phyloP scores from a whole-genome alignment of 1,140 invertebrate genomes.

The Lucilia sericata region DNA sequence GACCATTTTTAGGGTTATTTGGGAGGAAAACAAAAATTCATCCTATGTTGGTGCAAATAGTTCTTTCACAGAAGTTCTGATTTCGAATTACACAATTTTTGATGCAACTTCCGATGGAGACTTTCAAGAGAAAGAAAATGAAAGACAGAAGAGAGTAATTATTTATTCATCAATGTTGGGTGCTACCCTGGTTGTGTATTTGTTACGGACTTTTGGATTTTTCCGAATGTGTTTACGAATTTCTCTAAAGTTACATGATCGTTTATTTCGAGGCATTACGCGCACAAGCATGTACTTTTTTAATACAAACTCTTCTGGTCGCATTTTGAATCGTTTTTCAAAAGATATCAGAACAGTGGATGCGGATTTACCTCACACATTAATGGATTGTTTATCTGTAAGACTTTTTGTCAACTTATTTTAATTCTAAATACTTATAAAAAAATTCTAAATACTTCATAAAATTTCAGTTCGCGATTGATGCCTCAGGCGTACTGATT shows the following conservation, averaged over 20 bases:
- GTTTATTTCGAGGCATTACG: slow-evolving; percentile 85
- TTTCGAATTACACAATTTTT: not conserved
- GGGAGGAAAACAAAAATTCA: slow-evolving; percentile 60
- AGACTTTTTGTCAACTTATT: too few species aligned
- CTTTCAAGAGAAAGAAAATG: slow-evolving; percentile 39
- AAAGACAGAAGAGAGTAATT: slow-evolving; percentile 57
- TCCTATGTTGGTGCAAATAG: slow-evolving; percentile 39
- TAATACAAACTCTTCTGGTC: slow-evolving; percentile 85
- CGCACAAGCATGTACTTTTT: slow-evolving; percentile 90
- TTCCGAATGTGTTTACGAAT: slow-evolving; percentile 84
- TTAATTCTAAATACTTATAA: too few species aligned
- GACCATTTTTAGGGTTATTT: slow-evolving; percentile 58
- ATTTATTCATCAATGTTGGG: slow-evolving; percentile 60
- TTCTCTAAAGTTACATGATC: slow-evolving; percentile 84
- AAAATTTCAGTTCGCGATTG: slow-evolving; percentile 72
- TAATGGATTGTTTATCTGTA: slow-evolving; percentile 80
- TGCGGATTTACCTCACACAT: slow-evolving; percentile 80
- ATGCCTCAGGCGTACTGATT: slow-evolving; percentile 75
- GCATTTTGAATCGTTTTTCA: slow-evolving; percentile 87
- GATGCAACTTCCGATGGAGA: not conserved
- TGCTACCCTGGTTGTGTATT: slow-evolving; percentile 58
- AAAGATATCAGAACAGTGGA: slow-evolving; percentile 89
- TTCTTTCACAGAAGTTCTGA: not conserved
- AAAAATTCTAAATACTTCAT: not conserved
- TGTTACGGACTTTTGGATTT: slow-evolving; percentile 77